Percentiles rank a stretch among this genome's conserved stretches.
phyloP scores from a whole-genome alignment of 2,113 vertebrate genomes.

The Catharus minimus region DNA sequence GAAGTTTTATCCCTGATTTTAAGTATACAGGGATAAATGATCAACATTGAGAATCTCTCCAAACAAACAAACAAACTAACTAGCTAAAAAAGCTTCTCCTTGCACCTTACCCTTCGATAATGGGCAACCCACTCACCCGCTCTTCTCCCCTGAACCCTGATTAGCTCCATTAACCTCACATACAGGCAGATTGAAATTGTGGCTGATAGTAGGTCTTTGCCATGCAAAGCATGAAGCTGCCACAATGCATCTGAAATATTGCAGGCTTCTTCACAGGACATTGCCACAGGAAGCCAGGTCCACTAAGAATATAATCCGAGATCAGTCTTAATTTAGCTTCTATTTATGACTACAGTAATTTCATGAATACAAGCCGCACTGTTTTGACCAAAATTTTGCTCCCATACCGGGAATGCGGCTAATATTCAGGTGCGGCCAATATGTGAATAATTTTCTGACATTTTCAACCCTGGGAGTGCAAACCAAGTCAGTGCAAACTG shows the following conservation, averaged over 20 bases:
- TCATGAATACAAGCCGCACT: no score
- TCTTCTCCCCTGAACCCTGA: not conserved
- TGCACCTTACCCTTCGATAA: not conserved
- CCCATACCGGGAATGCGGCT: no score
- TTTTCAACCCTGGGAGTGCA: no score
- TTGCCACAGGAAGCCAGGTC: not conserved
- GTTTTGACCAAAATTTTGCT: no score
- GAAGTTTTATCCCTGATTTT: not conserved
- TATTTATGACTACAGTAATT: not conserved
- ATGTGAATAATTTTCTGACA: no score
- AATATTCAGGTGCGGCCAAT: no score
- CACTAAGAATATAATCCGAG: not conserved
- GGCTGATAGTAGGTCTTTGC: not conserved
- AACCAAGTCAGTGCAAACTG: no score
- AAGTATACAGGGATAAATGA: not conserved
- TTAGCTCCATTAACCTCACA: not conserved
- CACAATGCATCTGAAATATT: not conserved
- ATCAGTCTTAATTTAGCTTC: slow-evolving; percentile 19
- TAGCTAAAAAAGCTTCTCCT: not conserved
- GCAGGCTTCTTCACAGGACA: not conserved
- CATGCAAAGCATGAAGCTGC: not conserved
- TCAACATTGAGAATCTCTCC: not conserved
- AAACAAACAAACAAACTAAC: not conserved
- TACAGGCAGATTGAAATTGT: not conserved
- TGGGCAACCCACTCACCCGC: not conserved